Evolutionary conservation across 2,797 vertebrate genomes (phyloP).

Genomic region (Sebastiscus albofasciatus): DNA sequence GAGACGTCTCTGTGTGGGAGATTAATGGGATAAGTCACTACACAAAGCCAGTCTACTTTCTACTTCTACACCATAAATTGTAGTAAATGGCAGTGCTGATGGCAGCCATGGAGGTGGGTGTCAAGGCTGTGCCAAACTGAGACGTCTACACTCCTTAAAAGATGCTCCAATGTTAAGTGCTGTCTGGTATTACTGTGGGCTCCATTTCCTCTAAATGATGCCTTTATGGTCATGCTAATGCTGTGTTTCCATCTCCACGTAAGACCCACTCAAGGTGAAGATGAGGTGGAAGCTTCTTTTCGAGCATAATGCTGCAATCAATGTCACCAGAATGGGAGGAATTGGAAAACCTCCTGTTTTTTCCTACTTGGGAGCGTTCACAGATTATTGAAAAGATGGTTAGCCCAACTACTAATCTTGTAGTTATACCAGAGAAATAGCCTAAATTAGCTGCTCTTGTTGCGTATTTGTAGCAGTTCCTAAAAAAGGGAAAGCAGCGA

Average conservation of each 20-base stretch:
- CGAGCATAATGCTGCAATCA: background rate
- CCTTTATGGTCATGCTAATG: constrained; percentile 3
- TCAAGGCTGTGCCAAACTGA: constrained; percentile 17
- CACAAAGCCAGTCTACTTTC: constrained; percentile 19
- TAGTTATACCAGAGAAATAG: background rate
- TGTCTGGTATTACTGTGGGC: constrained; percentile 6
- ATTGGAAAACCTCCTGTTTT: background rate
- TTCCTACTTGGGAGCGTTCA: background rate
- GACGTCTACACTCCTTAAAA: background rate
- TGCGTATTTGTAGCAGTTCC: background rate
- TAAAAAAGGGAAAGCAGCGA: background rate
- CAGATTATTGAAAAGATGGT: background rate
- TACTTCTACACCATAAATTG: constrained; percentile 42
- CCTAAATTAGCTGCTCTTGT: background rate
- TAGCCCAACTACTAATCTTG: background rate
- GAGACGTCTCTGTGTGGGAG: background rate
- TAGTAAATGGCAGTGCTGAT: constrained; percentile 20
- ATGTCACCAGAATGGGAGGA: background rate
- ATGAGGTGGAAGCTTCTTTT: background rate
- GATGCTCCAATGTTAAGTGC: constrained; percentile 13
- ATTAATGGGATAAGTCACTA: constrained; percentile 13
- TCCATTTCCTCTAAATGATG: constrained; percentile 10
- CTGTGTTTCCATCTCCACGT: background rate
- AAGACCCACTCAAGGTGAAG: background rate
- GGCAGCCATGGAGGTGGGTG: constrained; percentile 1